Conservation (phyloP, 2,797 vertebrate species). For the Borostomias antarcticus region DNA sequence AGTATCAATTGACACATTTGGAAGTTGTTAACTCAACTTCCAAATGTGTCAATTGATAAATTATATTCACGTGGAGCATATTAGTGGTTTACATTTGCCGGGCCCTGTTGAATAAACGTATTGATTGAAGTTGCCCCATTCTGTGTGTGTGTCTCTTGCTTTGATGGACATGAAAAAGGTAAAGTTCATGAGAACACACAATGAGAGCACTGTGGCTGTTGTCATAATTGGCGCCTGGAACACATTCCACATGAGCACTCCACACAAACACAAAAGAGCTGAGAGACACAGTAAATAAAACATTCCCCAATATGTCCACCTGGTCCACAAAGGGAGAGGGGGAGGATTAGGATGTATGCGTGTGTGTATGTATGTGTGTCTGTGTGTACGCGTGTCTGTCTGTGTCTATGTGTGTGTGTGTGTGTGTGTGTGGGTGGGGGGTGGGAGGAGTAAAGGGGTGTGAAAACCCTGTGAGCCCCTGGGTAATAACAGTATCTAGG, state of each 20-base stretch:
- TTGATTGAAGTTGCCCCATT: neutral
- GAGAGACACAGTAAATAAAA: constrained; percentile 30
- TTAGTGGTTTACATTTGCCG: neutral
- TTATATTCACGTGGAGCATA: neutral
- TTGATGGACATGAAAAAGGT: neutral
- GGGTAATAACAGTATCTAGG: constrained; percentile 78
- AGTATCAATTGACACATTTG: neutral
- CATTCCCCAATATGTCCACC: constrained; percentile 49
- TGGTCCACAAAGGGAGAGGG: constrained; percentile 32
- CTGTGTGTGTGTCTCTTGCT: neutral
- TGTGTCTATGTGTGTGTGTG: constrained; percentile 10
- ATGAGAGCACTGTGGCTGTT: neutral
- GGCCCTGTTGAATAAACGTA: neutral
- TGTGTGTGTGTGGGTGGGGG: constrained; percentile 13
- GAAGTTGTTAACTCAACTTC: neutral
- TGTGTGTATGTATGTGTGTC: neutral
- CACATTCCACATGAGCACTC: neutral
- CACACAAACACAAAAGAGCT: constrained; percentile 7
- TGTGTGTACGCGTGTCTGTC: neutral
- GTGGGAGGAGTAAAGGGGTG: constrained; percentile 39
- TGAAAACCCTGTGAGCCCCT: constrained; percentile 65
- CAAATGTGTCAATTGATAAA: no score
- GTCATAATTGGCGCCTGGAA: constrained; percentile 5
- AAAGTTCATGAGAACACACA: neutral
- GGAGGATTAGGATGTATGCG: neutral